A percentile compares a stretch with the other conserved stretches of the same genome.
Conservation (phyloP, 2,113 vertebrate genomes). For the Clarias batrachus region DNA sequence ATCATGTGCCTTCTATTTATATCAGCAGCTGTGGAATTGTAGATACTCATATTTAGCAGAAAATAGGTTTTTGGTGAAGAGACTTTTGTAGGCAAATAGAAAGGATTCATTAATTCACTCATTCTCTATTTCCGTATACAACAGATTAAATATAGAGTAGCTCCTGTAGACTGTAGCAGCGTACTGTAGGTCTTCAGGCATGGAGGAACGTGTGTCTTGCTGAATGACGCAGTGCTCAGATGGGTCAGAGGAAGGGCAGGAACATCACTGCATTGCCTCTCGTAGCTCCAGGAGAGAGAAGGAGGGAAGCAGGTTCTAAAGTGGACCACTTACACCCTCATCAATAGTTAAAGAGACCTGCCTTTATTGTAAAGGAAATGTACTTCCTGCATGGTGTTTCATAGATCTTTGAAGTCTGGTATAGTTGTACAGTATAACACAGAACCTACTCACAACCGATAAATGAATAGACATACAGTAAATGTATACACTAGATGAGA, state of each 20-base stretch:
- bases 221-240: not conserved
- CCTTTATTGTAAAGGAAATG: slow-evolving; percentile 53
- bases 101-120: not conserved
- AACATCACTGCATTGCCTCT: slow-evolving; percentile 18
- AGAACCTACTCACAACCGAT: not conserved
- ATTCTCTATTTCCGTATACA: not conserved
- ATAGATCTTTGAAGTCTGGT: not conserved
- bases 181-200: too few relatives aligned
- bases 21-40: not conserved
- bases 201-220: not conserved
- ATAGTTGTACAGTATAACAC: not conserved
- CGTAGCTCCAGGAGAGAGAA: slow-evolving; percentile 50
- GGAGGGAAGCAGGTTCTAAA: slow-evolving; percentile 52
- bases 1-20: not conserved
- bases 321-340: slow-evolving; percentile 74
- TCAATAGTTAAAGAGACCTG: slow-evolving; percentile 73
- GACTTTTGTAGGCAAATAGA: not conserved
- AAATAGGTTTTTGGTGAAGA: not conserved
- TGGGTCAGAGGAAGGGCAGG: slow-evolving; percentile 35
- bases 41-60: not conserved
- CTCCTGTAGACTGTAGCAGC: not conserved
- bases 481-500: not conserved
- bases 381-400: slow-evolving; percentile 18
- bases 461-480: not conserved
- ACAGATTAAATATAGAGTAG: not conserved